Percentiles rank a stretch among this genome's conserved stretches.
phyloP scores from a whole-genome alignment of 2,797 vertebrate species.

The Sitta carolinensis region DNA sequence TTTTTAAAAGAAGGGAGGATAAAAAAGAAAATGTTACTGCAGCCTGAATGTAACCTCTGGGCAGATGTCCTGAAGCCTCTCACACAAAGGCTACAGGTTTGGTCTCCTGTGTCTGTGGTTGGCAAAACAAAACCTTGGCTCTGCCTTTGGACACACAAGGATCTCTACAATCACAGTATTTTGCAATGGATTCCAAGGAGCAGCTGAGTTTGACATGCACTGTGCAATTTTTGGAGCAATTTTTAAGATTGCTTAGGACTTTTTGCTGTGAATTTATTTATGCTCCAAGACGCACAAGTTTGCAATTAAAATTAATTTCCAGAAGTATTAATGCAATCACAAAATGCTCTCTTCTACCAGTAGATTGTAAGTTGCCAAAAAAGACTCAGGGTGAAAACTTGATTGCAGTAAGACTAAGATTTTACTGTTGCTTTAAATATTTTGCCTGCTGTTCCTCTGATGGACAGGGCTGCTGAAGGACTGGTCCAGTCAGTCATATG shows the following conservation, averaged over 20 bases:
- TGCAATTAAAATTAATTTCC: background rate
- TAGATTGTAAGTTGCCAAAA: slow-evolving; percentile 1
- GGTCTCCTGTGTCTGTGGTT: background rate
- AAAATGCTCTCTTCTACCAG: background rate
- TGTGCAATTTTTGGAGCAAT: background rate
- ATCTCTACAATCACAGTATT: background rate
- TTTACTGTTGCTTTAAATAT: slow-evolving; percentile 49
- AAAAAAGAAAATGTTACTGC: background rate
- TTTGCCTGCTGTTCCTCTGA: slow-evolving; percentile 57
- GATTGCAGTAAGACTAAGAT: background rate
- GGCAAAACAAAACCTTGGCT: background rate
- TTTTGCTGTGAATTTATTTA: slow-evolving; percentile 15
- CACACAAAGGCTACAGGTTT: background rate
- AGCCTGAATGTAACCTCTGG: background rate
- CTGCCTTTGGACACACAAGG: background rate
- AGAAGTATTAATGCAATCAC: background rate
- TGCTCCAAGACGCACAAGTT: background rate
- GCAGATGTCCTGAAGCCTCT: background rate
- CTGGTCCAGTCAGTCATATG: slow-evolving; percentile 49
- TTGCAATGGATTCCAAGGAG: background rate
- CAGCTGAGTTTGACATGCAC: background rate
- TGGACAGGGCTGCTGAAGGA: slow-evolving; percentile 58
- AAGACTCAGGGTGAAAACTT: slow-evolving; percentile 6
- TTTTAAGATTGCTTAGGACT: background rate
- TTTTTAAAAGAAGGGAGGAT: no score